phyloP scores from a whole-genome alignment of 2,797 vertebrate genomes.

The Saxicola maurus region DNA sequence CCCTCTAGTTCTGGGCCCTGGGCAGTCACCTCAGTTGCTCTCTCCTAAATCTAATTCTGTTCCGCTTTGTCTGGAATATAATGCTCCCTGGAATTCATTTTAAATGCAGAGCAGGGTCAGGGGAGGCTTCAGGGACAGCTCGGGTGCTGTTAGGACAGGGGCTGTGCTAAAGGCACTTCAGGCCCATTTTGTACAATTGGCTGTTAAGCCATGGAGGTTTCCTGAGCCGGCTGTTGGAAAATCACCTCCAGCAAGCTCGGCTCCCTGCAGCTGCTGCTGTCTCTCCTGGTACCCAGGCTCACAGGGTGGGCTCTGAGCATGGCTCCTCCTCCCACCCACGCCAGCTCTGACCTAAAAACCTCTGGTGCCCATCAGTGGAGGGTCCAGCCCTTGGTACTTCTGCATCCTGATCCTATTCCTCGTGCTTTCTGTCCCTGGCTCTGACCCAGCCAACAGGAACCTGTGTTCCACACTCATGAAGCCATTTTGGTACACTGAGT shows the following conservation, averaged over 20 bases:
- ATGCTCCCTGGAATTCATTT: slow-evolving; percentile 39
- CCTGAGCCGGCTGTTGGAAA: neutral
- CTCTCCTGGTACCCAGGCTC: neutral
- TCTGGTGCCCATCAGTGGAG: neutral
- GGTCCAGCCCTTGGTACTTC: neutral
- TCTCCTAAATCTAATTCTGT: slow-evolving; percentile 43
- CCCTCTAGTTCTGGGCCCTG: neutral
- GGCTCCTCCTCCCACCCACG: neutral
- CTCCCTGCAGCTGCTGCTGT: neutral
- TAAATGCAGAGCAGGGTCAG: slow-evolving; percentile 42
- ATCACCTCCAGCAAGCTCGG: neutral
- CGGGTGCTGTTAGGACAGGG: neutral
- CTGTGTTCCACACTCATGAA: neutral
- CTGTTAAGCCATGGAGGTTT: neutral
- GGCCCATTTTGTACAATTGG: neutral
- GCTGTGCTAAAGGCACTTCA: neutral
- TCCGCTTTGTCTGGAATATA: slow-evolving; percentile 7
- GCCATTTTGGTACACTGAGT: neutral
- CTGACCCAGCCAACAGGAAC: neutral
- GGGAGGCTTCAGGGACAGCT: neutral
- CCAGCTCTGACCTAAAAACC: neutral
- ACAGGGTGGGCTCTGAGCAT: neutral
- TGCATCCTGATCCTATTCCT: neutral
- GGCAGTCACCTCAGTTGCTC: slow-evolving; percentile 25
- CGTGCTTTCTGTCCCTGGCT: neutral